Base-by-base conservation (phyloP, 2,797 vertebrate genomes). In the Protonibea diacanthus region DNA sequence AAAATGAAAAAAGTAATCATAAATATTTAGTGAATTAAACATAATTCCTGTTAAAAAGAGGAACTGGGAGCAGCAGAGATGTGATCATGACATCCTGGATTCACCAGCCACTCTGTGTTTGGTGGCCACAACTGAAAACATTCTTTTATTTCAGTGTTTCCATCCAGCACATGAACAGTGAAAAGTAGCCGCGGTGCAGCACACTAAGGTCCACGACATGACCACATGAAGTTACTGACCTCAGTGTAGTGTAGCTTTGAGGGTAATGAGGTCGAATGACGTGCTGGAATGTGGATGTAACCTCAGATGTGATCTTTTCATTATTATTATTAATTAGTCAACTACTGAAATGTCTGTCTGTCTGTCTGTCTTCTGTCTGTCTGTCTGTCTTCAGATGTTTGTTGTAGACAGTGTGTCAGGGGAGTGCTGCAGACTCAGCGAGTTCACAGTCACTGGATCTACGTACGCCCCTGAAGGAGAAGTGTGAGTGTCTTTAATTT, bases 401-500 rank as follows among this genome's bases (percentile, higher is more conserved):
- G 86, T 95, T 42, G 93, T 96, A 53, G 93, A 95, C 76, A 91
- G 83, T 48, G 90, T 94, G 62, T 90, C 90, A 33, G 92, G 87
- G 49, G 92, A 94, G 20, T 86, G 69, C 51, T 95, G 94, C 91
- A 84, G 85, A 84, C 88, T 95, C 78, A 95, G 55, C 48, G 95
- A 96, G 82, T 96, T 96, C 85, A 86, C 92, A 49, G 93, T 96
- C 86, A 96, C 94, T 78, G 95, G 95, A 94, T 96, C 95, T 76
- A 96, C 95, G 76, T 96, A 96, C 18, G 94, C 94, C 64, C 95
- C 95, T 29, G 95, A 96, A 82, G 95, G 95, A 89, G 95, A 96
- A 88, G 94, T 95, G 95, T 96, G 93, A 95, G 95, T 96, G 90
- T 60, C 67, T 86, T 88, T 92, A 88, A 91, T 83, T 73, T 79